Conservation (phyloP, 2,888 invertebrate species). For the Bedellia somnulentella region DNA sequence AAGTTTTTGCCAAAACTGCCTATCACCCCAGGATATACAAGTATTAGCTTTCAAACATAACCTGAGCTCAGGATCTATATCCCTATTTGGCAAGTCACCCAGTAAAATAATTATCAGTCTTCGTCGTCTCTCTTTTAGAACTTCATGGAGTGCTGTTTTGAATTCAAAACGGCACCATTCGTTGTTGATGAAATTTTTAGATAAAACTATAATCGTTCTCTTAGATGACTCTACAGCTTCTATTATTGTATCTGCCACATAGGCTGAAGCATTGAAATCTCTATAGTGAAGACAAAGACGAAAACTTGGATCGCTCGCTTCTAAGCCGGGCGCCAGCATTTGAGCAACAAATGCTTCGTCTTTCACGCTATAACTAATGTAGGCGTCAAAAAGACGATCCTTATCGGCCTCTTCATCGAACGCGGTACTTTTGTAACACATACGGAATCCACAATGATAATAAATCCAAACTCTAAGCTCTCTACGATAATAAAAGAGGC, state of each 20-base stretch:
- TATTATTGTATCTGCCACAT: constrained; percentile 89
- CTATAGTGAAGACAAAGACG: constrained; percentile 89
- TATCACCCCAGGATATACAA: constrained; percentile 91
- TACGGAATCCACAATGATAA: constrained; percentile 80
- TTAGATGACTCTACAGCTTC: constrained; percentile 90
- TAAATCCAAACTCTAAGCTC: constrained; percentile 85
- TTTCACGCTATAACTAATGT: constrained; percentile 91
- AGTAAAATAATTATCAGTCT: constrained; percentile 88
- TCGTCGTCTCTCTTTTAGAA: constrained; percentile 82
- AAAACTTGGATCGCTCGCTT: constrained; percentile 79
- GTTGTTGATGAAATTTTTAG: constrained; percentile 90
- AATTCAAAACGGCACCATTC: constrained; percentile 96
- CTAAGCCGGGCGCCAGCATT: constrained; percentile 84
- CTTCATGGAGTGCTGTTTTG: constrained; percentile 89
- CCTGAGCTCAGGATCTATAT: constrained; percentile 88
- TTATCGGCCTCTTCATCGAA: constrained; percentile 82
- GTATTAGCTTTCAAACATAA: constrained; percentile 89
- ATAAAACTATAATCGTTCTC: constrained; percentile 85
- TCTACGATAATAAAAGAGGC: constrained; percentile 78
- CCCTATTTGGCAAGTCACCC: constrained; percentile 85
- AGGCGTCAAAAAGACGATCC: constrained; percentile 91
- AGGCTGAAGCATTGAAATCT: constrained; percentile 85
- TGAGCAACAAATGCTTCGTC: constrained; percentile 91
- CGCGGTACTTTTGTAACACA: constrained; percentile 81
- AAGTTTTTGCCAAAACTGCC: constrained; percentile 95